Percentiles rank a stretch among this genome's conserved stretches.
Conservation (phyloP, 2,797 vertebrate genomes). For the Phoeniculus purpureus region DNA sequence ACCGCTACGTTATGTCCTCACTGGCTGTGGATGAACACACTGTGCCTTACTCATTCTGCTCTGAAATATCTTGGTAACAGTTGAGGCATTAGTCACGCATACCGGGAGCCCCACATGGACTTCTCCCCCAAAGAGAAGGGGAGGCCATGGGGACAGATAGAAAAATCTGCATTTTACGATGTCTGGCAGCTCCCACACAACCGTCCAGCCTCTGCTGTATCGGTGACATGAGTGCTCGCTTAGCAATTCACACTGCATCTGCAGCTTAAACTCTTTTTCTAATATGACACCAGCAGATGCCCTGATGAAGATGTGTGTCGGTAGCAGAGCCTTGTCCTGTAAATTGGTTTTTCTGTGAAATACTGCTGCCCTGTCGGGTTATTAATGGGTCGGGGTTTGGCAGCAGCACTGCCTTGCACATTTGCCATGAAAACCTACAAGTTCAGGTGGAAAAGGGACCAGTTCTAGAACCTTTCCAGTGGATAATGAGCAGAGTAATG, state of each 20-base stretch:
- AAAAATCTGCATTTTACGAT: not conserved
- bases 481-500: not conserved
- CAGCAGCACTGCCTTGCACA: not conserved
- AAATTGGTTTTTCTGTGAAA: constrained; percentile 13
- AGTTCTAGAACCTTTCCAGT: not conserved
- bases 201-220: not conserved
- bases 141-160: fast-evolving
- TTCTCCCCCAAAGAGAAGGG: not conserved
- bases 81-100: not conserved
- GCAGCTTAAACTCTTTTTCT: not conserved
- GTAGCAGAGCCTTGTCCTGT: not conserved
- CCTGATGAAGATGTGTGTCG: constrained; percentile 39
- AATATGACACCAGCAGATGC: not conserved
- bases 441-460: constrained; percentile 15
- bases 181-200: not conserved
- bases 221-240: not conserved
- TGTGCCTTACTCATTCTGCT: not conserved
- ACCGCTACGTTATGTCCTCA: not conserved
- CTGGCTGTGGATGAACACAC: not conserved
- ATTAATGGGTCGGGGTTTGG: not conserved
- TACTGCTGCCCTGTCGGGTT: not conserved
- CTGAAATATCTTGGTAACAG: fast-evolving
- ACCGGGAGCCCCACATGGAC: not conserved
- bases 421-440: not conserved
- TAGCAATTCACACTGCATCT: not conserved